Percentiles rank a stretch among this genome's conserved stretches.
Conservation (phyloP, 2,113 vertebrate species). For the Nasalis larvatus region DNA sequence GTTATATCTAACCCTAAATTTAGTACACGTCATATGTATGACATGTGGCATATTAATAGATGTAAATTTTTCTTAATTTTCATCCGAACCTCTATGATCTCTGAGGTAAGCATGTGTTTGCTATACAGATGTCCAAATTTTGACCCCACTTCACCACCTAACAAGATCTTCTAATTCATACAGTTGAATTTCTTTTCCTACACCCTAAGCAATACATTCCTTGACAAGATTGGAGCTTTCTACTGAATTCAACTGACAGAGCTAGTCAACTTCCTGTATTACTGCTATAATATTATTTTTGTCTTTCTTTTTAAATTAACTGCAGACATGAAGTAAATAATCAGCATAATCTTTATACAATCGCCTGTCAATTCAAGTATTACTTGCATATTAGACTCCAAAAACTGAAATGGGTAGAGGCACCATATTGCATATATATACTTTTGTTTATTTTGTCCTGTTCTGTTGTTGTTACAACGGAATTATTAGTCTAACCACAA, state of each 20-base stretch:
- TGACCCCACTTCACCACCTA: not conserved
- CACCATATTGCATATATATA: too few relatives aligned
- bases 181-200: not conserved
- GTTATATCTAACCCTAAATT: not conserved
- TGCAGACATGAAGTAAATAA: not conserved
- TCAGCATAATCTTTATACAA: not conserved
- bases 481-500: not conserved
- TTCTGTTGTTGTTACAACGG: not conserved
- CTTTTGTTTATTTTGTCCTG: not conserved
- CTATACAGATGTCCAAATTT: not conserved
- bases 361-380: not conserved
- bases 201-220: not conserved
- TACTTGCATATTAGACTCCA: not conserved
- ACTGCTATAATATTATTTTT: not conserved
- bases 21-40: not conserved
- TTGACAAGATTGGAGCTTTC: not conserved
- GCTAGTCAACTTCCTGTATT: not conserved
- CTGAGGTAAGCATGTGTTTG: not conserved
- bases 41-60: fast-evolving
- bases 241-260: not conserved
- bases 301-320: not conserved
- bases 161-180: not conserved
- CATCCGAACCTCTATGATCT: not conserved
- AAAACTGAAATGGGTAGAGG: not conserved
- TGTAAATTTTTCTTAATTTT: not conserved